Conservation (phyloP, 1,140 invertebrate species). For the Matsumurasca onukii region DNA sequence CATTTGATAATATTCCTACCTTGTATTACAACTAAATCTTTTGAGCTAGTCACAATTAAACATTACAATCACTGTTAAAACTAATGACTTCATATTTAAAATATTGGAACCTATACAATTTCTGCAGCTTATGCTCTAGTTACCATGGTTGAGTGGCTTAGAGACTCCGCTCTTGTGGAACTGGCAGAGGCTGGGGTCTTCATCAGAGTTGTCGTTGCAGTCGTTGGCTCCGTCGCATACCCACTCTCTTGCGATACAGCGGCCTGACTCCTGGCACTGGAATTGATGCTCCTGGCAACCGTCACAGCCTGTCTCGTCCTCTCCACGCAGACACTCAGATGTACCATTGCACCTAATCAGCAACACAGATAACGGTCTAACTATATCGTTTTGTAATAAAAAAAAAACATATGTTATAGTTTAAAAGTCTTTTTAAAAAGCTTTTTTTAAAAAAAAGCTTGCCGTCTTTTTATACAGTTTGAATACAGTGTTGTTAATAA, state of each 20-base stretch:
- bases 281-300: constrained; percentile 48
- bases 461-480: too few relatives aligned
- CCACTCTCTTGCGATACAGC: constrained; percentile 63
- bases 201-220: constrained; percentile 67
- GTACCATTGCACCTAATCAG: constrained; percentile 59
- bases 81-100: too few relatives aligned
- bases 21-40: too few relatives aligned
- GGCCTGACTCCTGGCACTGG: constrained; percentile 56
- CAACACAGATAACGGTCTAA: not conserved
- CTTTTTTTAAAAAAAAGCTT: too few relatives aligned
- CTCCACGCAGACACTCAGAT: constrained; percentile 58
- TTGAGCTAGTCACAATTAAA: too few relatives aligned
- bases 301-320: constrained; percentile 56
- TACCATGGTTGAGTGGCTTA: constrained; percentile 9
- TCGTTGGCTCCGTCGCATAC: constrained; percentile 64
- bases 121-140: too few relatives aligned
- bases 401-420: not conserved
- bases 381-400: not conserved
- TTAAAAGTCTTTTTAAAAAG: not conserved
- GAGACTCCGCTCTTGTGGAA: not conserved
- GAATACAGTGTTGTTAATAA: too few relatives aligned
- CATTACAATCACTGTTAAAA: too few relatives aligned
- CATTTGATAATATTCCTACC: too few relatives aligned
- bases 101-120: too few relatives aligned
- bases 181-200: constrained; percentile 45